phyloP scores from a whole-genome alignment of 64 coral and sea anemone species.

The Acropora yongei region DNA sequence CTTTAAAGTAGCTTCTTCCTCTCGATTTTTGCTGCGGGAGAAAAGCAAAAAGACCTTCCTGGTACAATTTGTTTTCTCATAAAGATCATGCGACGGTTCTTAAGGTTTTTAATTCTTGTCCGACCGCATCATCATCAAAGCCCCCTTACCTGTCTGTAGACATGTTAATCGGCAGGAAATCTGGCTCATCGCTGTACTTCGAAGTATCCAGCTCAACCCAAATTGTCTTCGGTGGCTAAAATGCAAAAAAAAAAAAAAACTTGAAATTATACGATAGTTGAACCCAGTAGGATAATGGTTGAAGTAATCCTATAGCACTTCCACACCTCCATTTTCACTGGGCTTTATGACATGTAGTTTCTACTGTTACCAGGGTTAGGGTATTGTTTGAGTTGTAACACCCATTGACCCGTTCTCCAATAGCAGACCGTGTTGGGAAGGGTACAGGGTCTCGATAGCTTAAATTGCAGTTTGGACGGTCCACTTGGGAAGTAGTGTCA shows the following conservation, averaged over 20 bases:
- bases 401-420: neutral
- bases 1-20: slow-evolving; percentile 16
- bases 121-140: neutral
- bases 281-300: neutral
- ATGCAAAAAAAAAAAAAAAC: neutral
- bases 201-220: slow-evolving; percentile 1
- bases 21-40: slow-evolving; percentile 47
- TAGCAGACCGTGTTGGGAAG: too few relatives aligned
- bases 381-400: neutral
- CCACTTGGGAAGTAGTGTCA: too few relatives aligned
- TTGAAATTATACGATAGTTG: too few relatives aligned
- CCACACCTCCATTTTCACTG: too few relatives aligned
- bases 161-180: slow-evolving; percentile 62
- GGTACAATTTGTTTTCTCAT: neutral
- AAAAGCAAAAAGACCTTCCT: neutral
- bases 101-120: too few relatives aligned
- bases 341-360: too few relatives aligned
- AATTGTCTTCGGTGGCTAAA: neutral
- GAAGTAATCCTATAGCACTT: too few relatives aligned
- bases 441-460: too few relatives aligned
- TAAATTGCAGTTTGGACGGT: too few relatives aligned
- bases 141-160: slow-evolving; percentile 38
- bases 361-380: too few relatives aligned
- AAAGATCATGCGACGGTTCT: too few relatives aligned
- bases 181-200: slow-evolving; percentile 36